Percentiles rank a stretch among this genome's conserved stretches.
Conservation (phyloP, 2,797 vertebrate genomes). For the Amphiprion clarkii region DNA sequence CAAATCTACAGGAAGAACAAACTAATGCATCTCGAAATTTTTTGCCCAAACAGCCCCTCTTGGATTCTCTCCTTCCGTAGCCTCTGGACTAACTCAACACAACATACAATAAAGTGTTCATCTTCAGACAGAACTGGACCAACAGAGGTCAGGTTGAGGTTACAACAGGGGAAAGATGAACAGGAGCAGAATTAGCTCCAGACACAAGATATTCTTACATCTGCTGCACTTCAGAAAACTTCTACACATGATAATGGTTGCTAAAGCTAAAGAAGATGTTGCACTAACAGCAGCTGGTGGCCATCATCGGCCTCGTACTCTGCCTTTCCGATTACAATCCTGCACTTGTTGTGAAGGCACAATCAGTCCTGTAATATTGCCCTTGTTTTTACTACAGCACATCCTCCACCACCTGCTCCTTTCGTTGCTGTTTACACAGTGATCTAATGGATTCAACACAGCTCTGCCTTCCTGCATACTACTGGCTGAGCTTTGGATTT, state of each 20-base stretch:
- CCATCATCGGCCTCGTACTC: background rate
- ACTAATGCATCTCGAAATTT: conserved; percentile 24
- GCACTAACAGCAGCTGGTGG: background rate
- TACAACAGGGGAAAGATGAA: background rate
- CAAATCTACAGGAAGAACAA: conserved; percentile 2
- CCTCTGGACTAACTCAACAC: conserved; percentile 20
- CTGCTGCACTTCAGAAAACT: background rate
- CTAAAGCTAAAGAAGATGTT: background rate
- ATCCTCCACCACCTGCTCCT: conserved; percentile 38
- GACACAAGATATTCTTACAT: background rate
- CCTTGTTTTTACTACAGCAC: conserved; percentile 12
- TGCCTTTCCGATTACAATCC: background rate
- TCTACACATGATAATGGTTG: background rate
- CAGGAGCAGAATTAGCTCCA: background rate
- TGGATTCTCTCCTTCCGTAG: conserved; percentile 9
- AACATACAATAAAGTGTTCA: background rate
- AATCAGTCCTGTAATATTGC: background rate
- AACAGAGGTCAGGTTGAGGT: background rate
- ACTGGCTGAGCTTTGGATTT: conserved; percentile 6
- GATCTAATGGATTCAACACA: conserved; percentile 11
- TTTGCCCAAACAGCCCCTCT: conserved; percentile 38
- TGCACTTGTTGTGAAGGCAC: conserved; percentile 2
- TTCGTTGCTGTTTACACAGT: conserved; percentile 34
- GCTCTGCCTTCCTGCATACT: conserved; percentile 10
- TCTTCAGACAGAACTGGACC: conserved; percentile 9